Conservation (phyloP, 2,113 vertebrate species). For the Chrysochloris asiatica region DNA sequence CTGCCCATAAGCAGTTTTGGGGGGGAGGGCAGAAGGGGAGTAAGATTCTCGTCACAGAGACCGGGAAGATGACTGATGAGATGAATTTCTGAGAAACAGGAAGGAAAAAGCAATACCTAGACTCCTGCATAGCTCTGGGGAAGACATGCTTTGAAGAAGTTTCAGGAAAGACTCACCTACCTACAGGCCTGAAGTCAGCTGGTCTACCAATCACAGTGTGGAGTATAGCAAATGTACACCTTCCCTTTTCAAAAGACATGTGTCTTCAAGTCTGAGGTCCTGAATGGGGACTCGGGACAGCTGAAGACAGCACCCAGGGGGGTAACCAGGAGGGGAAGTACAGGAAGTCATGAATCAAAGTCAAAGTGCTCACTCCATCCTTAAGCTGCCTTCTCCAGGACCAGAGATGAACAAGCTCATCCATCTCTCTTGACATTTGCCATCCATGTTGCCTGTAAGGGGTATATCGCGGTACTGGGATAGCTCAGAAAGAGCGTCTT, state of each 20-base stretch:
- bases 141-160: not conserved
- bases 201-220: not conserved
- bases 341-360: not conserved
- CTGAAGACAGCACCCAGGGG: not conserved
- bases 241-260: too few species aligned
- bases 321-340: not conserved
- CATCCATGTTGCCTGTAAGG: not conserved
- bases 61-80: not conserved
- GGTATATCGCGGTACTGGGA: too few species aligned
- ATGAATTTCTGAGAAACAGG: not conserved
- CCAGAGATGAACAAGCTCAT: not conserved
- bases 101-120: not conserved
- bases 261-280: not conserved
- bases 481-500: not conserved
- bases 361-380: not conserved
- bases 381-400: not conserved
- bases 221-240: too few species aligned
- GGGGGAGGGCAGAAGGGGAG: too few species aligned
- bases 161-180: not conserved
- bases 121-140: too few species aligned
- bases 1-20: not conserved
- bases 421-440: not conserved
- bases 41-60: not conserved
- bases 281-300: not conserved
- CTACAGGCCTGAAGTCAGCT: rapidly evolving